Conservation (phyloP, 1,140 invertebrate species). For the Pachyrhynchus sulphureomaculatus region DNA sequence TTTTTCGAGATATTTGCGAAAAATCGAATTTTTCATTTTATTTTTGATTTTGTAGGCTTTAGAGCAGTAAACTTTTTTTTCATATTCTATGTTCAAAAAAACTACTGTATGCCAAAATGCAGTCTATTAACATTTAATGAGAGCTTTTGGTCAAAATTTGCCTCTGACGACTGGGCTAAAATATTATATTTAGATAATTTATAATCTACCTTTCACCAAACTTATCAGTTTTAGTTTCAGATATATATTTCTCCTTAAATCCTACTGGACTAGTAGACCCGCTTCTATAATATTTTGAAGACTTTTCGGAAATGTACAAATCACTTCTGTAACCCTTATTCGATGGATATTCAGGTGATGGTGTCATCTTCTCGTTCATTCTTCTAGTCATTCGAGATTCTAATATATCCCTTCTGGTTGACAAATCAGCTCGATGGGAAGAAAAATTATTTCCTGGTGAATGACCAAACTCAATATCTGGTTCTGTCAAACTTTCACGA, state of each 20-base stretch:
- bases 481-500: constrained; percentile 54
- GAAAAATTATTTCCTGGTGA: constrained; percentile 38
- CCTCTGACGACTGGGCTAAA: too few relatives aligned
- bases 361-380: constrained; percentile 55
- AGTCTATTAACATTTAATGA: too few relatives aligned
- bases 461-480: constrained; percentile 18
- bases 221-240: constrained; percentile 55
- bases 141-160: too few relatives aligned
- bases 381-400: constrained; percentile 69
- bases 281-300: constrained; percentile 55
- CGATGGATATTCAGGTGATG: constrained; percentile 55
- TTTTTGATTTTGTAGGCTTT: too few relatives aligned
- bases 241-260: constrained; percentile 55
- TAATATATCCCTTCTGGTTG: constrained; percentile 69
- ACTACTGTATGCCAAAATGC: too few relatives aligned
- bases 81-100: too few relatives aligned
- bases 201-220: constrained; percentile 21
- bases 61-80: too few relatives aligned
- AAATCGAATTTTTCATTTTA: too few relatives aligned
- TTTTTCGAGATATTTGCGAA: too few relatives aligned
- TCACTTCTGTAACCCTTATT: constrained; percentile 53
- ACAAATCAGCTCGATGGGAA: constrained; percentile 59
- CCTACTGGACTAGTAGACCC: constrained; percentile 52
- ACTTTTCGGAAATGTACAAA: constrained; percentile 56
- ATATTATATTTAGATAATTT: not conserved